Evolutionary conservation across 2,113 vertebrate genomes (phyloP), one percentile per base, ranked within the genome.

Genomic region (Thymallus thymallus): DNA sequence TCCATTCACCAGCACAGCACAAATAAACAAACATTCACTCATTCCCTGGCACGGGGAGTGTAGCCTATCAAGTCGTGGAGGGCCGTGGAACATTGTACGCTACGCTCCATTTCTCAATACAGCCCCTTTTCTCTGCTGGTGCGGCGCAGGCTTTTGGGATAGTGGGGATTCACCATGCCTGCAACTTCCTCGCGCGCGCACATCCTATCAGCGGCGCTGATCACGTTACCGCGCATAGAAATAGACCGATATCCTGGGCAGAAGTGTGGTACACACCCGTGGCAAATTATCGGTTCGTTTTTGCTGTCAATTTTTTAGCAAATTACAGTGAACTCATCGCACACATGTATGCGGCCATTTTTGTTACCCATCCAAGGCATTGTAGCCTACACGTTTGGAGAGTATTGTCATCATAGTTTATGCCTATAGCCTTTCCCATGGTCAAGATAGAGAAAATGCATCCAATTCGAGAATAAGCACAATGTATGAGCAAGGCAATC

Each of bases 331-430:
- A 82, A 80, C 72, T 82, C 63, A 29, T 81, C 85, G 79, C 89
- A 80, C 89, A 88, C 84, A 81, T 90, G 89, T 82, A 81, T 90
- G 89, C 90, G 90, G 91, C 90, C 91, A 91, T 93, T 88, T 92
- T 91, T 83, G 77, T 88, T 87, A 72, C 76, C 76, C 85, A 86
- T 86, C 81, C 75, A 71, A 83, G 80, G 81, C 70, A 73, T 81
- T 80, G 84, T 82, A 71, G 82, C 66, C 81, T 69, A 79, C 73
- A 64, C 82, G 75, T 76, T 66, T 62, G 14, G 64, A 32, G 64
- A 66, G 30, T 35, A 32, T 66, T 16, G 6, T 29, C 23, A 32
- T 30, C 29, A 20, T 6, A 66, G 6, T 35, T 18, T 71, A 10
- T n/a, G 71, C 18, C 62, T 64, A 29, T 5, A 29, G 62, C 24